phyloP scores from a whole-genome alignment of 2,113 vertebrate species.

The Cyanistes caeruleus region DNA sequence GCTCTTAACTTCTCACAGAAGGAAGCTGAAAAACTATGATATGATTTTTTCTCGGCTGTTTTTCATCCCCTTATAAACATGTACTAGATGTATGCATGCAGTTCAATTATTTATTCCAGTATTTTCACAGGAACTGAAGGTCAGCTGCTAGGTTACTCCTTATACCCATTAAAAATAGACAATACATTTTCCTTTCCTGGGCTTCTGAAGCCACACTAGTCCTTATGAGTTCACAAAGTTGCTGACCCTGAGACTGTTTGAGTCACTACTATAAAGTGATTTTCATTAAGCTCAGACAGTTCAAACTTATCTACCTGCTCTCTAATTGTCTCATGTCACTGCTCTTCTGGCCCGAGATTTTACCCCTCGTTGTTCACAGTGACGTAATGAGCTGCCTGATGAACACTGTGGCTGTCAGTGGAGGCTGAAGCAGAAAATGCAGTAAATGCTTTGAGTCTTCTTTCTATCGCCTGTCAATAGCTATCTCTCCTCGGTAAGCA shows the following conservation, averaged over 20 bases:
- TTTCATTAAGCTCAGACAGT: constrained; percentile 32
- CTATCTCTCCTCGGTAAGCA: background rate
- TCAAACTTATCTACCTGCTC: constrained; percentile 25
- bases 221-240: constrained; percentile 55
- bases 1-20: constrained; percentile 31
- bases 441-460: constrained; percentile 1
- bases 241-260: constrained; percentile 35
- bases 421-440: constrained; percentile 3
- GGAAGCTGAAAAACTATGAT: background rate
- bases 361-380: rapidly evolving
- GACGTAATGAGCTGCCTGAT: constrained; percentile 17
- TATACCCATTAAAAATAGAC: constrained; percentile 48
- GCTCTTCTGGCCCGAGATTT: constrained; percentile 11
- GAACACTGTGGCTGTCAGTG: background rate
- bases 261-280: constrained; percentile 22
- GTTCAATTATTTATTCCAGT: constrained; percentile 59
- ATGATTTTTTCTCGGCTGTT: background rate
- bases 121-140: constrained; percentile 46
- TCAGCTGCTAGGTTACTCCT: constrained; percentile 33
- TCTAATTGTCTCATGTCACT: constrained; percentile 40
- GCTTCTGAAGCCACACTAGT: constrained; percentile 1
- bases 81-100: background rate
- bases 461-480: background rate
- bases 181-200: background rate
- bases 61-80: constrained; percentile 29